Evolutionary conservation across 2,888 invertebrate species (phyloP).

Genomic region (Criorhina ranunculi): DNA sequence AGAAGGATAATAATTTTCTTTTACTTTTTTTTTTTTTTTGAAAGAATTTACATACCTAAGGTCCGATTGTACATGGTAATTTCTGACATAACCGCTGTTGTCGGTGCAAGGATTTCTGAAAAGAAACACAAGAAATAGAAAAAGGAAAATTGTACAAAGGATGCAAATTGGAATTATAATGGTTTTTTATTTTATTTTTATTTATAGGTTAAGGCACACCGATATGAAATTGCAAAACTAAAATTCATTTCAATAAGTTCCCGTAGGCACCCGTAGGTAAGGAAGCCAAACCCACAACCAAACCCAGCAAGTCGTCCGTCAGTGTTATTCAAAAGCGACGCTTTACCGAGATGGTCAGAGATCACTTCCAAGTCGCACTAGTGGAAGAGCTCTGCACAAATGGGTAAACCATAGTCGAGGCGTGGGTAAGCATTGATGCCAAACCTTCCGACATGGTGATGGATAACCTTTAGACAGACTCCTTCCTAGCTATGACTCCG

Average conservation of each 20-base stretch:
- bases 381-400: too few species aligned
- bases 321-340: too few species aligned
- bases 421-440: too few species aligned
- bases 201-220: not conserved
- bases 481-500: too few species aligned
- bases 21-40: constrained; percentile 8
- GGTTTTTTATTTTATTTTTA: constrained; percentile 37
- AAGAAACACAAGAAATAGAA: constrained; percentile 76
- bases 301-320: too few species aligned
- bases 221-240: not conserved
- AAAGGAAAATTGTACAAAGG: constrained; percentile 29
- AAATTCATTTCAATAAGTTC: constrained; percentile 47
- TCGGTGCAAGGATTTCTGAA: constrained; percentile 94
- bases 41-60: constrained; percentile 79
- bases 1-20: constrained; percentile 71
- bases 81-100: constrained; percentile 89
- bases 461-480: too few species aligned
- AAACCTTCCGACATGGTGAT: too few species aligned
- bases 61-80: constrained; percentile 83
- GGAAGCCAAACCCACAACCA: too few species aligned
- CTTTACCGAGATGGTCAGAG: too few species aligned
- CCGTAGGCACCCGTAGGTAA: constrained; percentile 29
- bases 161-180: constrained; percentile 70
- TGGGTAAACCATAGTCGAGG: too few species aligned
- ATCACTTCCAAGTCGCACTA: too few species aligned